Evolutionary conservation across 2,888 invertebrate species (phyloP), one percentile per base, ranked within the genome.

Genomic region (Drosophila pseudotalamancana): DNA sequence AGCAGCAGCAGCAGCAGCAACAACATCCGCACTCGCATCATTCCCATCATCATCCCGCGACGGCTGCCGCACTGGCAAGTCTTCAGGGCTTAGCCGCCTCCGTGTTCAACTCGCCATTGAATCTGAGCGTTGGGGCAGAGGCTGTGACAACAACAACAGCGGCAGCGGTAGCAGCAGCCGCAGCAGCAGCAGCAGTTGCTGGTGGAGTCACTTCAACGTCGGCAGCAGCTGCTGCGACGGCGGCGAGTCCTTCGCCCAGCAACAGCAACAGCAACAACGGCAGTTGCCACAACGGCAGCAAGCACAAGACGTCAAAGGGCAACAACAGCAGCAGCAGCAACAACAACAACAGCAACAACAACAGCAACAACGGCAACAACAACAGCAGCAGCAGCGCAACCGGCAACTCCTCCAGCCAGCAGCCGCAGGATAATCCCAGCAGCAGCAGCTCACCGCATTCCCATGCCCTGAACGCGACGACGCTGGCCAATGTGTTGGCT

Each of bases 81-180:
- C 92, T 94, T 76, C 94, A 94, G 89, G 94, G 93, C 88, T 90
- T 93, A 85, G 91, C 92, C 21, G 92, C 93, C 72, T 92, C 92
- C 76, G 94, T 95, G 88, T 95, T 95, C 92, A 95, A 96, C 91
- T 95, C 96, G 60, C 96, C 96, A 27, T 93, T 97, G 82, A 97
- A 97, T 92, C 93, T 97, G 85, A 96, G 96, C 91, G 95, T 96
- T 83, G 95, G 95, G 87, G 89, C 89, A 25, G 83, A 87, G 72
- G 77, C 76, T 25, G 60, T 65, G 48, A 64, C 72, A 60, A 29
- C 80, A 53, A 27, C 76, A 49, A 55, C 77, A 14, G 54, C 67
- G 11, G 50, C 72, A 25, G 60, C 72, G 31, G 45, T 63, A n/a
- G 64, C 68, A 4, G 50, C 65, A 6, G 61, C 54, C 31, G 59